Conservation (phyloP, 2,113 vertebrate genomes). For the Zosterops lateralis region DNA sequence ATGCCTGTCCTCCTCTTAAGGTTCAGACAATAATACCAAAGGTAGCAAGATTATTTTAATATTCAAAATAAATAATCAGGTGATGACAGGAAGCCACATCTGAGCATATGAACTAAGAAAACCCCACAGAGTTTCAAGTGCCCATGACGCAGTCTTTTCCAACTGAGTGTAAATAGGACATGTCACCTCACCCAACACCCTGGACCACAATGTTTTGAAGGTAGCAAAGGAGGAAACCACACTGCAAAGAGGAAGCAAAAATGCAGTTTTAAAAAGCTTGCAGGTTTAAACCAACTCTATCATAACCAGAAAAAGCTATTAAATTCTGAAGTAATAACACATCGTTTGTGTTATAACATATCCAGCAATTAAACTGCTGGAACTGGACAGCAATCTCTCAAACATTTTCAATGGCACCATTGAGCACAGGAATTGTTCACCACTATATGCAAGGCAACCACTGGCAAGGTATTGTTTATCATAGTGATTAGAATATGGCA, state of each 20-base stretch:
- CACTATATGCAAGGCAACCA: background rate
- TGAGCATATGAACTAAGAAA: background rate
- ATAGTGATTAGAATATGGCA: background rate
- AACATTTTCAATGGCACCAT: background rate
- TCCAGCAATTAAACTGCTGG: conserved; percentile 24
- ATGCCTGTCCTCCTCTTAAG: background rate
- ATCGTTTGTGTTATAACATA: background rate
- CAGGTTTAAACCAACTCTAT: conserved; percentile 20
- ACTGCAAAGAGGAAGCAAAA: conserved; percentile 33
- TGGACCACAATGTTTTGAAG: conserved; percentile 5
- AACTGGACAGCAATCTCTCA: background rate
- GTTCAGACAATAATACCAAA: background rate
- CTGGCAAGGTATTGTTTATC: background rate
- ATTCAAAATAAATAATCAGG: background rate
- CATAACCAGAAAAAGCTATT: conserved; percentile 40
- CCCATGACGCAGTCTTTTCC: conserved; percentile 49
- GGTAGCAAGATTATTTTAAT: background rate
- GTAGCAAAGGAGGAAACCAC: conserved; percentile 56
- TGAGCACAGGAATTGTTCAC: background rate
- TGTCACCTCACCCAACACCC: conserved; percentile 19
- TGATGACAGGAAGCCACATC: conserved; percentile 39
- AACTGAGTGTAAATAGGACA: conserved; percentile 15
- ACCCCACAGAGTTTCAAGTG: background rate
- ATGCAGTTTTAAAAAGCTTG: conserved; percentile 6
- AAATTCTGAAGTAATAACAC: conserved; percentile 40